phyloP scores from a whole-genome alignment of 2,888 invertebrate genomes.

The Xylota sylvarum region DNA sequence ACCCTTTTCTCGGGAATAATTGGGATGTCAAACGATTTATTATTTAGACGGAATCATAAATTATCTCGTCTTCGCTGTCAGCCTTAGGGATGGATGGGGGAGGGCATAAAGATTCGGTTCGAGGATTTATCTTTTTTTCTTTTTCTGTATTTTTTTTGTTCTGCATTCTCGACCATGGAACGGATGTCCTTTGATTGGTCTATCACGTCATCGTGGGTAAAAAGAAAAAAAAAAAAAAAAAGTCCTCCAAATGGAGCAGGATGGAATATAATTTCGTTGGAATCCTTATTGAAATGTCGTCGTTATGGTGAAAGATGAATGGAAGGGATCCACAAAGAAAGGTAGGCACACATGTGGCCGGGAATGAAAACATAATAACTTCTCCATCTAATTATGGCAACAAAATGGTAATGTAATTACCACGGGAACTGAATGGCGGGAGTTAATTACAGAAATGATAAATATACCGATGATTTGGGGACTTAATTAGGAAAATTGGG shows the following conservation, averaged over 20 bases:
- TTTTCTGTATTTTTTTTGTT: not conserved
- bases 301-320: slow-evolving; percentile 13
- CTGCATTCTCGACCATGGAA: not conserved
- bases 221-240: no score
- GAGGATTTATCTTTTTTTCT: slow-evolving; percentile 3
- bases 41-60: slow-evolving; percentile 49
- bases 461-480: slow-evolving; percentile 5
- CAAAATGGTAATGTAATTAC: slow-evolving; percentile 11
- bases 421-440: not conserved
- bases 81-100: not conserved
- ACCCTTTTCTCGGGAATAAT: slow-evolving; percentile 48
- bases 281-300: slow-evolving; percentile 21
- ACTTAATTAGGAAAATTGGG: slow-evolving; percentile 8
- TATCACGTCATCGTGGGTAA: not conserved
- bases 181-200: slow-evolving; percentile 28
- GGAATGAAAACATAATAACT: slow-evolving; percentile 12
- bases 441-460: slow-evolving; percentile 31
- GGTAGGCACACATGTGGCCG: slow-evolving; percentile 7
- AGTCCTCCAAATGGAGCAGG: no score
- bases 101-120: not conserved
- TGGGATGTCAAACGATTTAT: slow-evolving; percentile 58
- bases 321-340: not conserved
- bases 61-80: slow-evolving; percentile 25
- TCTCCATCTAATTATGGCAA: slow-evolving; percentile 18
- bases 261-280: not conserved